Evolutionary conservation across 1,140 invertebrate species (phyloP).

Genomic region (Phymorhynchus buccinoides): DNA sequence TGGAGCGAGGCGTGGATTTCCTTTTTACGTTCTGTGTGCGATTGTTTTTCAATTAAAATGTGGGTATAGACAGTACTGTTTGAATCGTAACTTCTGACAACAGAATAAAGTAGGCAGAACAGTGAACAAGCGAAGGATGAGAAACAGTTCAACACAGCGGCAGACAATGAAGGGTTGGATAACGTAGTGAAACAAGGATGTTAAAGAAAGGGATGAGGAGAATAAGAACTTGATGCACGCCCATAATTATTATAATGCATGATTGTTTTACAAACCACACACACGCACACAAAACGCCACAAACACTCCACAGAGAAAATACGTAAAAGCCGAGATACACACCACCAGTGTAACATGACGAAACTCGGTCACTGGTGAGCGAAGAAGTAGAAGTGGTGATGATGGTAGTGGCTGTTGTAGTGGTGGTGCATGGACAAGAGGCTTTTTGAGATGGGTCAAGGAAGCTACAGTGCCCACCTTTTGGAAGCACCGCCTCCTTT

Average conservation of each 20-base stretch:
- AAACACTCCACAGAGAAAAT: background rate
- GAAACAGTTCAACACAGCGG: too few species aligned
- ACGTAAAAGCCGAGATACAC: slow-evolving; percentile 15
- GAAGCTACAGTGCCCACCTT: slow-evolving; percentile 43
- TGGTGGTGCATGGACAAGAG: slow-evolving; percentile 20
- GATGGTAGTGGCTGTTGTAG: slow-evolving; percentile 2
- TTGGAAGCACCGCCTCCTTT: slow-evolving; percentile 40
- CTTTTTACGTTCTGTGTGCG: too few species aligned
- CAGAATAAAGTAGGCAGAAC: too few species aligned
- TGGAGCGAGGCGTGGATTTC: too few species aligned
- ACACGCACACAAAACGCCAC: background rate
- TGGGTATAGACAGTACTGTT: too few species aligned
- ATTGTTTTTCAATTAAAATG: too few species aligned
- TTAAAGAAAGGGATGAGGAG: background rate
- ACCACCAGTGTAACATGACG: slow-evolving; percentile 26
- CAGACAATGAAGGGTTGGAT: too few species aligned
- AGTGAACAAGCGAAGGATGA: too few species aligned
- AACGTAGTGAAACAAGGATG: too few species aligned
- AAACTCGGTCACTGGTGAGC: slow-evolving; percentile 1
- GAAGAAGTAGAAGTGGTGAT: background rate
- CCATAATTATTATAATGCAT: background rate
- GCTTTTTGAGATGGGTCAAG: background rate
- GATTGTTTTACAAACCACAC: background rate
- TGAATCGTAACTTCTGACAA: too few species aligned
- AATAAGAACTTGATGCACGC: background rate